Evolutionary conservation across 2,113 vertebrate genomes (phyloP), one percentile per base, ranked within the genome.

Genomic region (Chaetodon auriga): DNA sequence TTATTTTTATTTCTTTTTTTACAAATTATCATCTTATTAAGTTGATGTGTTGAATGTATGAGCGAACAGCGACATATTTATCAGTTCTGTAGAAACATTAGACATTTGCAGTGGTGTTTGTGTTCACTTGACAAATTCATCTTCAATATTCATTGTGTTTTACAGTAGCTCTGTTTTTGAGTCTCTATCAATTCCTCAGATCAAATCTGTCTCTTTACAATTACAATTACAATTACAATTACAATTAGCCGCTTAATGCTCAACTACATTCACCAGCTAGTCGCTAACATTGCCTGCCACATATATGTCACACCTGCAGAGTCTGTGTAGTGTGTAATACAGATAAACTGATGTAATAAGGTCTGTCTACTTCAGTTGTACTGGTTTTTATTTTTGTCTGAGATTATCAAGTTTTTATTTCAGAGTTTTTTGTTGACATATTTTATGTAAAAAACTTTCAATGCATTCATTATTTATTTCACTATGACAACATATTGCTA

Each of bases 401-500:
- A 55, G 51, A 58, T 58, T 1, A 19, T 53, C 10, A 46, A 23
- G 15, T 72, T 63, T 14, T 73, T 72, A 35, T 75, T 63, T 36
- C 25, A 7, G 21, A 35, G 43, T 23, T 36, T 46, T 12, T 19
- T 10, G 45, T 7, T 81, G 15, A 57, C 18, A 21, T 77, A 18
- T 83, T 81, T 55, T 61, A 13, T 84, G 61, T 80, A 23, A 51
- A 74, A 63, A 0, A 35, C 12, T 51, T 60, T 46, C 2, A 69
- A 25, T 58, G 21, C 21, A 19, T 43, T 68, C 21, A n/a, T 70
- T 90, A 83, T 92, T 87, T 90, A 85, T 90, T 87, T 82, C 35
- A 63, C 25, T 55, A 8, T 38, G 41, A 62, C 36, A 78, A 30
- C 4, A 46, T 48, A 41, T 8, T 25, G 63, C 25, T 75, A 30